phyloP scores from a whole-genome alignment of 2,888 invertebrate species.

The Sialis fuliginosa region DNA sequence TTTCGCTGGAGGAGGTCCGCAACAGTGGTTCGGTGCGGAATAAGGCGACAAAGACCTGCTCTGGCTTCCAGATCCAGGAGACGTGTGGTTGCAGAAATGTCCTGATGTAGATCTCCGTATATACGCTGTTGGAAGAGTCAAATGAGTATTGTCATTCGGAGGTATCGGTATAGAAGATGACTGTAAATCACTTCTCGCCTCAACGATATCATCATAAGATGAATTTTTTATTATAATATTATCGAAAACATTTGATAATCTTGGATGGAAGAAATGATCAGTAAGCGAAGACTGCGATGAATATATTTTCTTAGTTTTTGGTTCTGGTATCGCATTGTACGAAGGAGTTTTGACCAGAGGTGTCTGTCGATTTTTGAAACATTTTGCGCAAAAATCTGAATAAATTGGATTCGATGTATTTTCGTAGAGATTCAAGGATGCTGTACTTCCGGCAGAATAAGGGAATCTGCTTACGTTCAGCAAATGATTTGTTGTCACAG shows the following conservation, averaged over 20 bases:
- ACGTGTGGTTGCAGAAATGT: not conserved
- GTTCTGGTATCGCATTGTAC: not conserved
- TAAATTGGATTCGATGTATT: too few relatives aligned
- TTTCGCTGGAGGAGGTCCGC: not conserved
- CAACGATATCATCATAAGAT: not conserved
- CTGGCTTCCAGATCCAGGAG: not conserved
- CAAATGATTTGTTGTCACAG: too few relatives aligned
- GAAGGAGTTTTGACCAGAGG: not conserved
- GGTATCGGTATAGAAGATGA: not conserved
- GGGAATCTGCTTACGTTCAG: too few relatives aligned
- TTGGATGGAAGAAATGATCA: not conserved
- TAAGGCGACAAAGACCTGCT: slow-evolving; percentile 1
- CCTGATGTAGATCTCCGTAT: not conserved
- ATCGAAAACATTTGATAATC: not conserved
- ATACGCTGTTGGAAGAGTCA: not conserved
- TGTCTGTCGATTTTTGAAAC: too few relatives aligned
- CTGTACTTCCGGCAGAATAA: too few relatives aligned
- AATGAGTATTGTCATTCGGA: not conserved
- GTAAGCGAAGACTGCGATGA: not conserved
- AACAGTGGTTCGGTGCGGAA: slow-evolving; percentile 2
- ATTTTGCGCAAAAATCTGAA: too few relatives aligned
- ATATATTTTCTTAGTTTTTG: not conserved
- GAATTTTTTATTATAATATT: not conserved
- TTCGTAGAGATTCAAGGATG: too few relatives aligned
- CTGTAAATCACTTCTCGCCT: not conserved